Percentiles rank a stretch among this genome's conserved stretches.
Evolutionary conservation across 2,888 invertebrate species (phyloP).

Genomic region (Ptychoptera albimana): DNA sequence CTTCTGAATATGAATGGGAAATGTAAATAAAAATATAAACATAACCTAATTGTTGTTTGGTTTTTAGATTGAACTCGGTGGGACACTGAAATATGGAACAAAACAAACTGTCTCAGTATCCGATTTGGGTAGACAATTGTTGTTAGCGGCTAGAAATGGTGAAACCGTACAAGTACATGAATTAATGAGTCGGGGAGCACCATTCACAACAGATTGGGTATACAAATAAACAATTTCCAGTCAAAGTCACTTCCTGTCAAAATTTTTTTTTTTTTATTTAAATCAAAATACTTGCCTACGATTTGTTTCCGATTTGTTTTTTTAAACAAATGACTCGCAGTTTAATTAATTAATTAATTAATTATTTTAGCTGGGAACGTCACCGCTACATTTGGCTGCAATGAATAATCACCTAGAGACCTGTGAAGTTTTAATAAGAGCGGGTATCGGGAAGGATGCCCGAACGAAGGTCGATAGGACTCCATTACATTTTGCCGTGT

Average conservation of each 20-base stretch:
- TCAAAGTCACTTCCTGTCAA: no score
- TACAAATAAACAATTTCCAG: conserved; percentile 2
- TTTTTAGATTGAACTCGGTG: not conserved
- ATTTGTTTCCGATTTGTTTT: conserved; percentile 1
- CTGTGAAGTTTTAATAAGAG: conserved; percentile 64
- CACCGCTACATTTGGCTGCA: conserved; percentile 75
- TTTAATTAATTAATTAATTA: not conserved
- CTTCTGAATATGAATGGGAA: no score
- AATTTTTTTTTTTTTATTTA: conserved; percentile 1
- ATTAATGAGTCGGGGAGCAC: conserved; percentile 73
- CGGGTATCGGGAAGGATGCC: conserved; percentile 77
- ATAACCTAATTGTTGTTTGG: not conserved
- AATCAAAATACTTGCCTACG: not conserved
- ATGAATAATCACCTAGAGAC: conserved; percentile 65
- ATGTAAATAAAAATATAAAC: no score
- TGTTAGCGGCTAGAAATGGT: conserved; percentile 62
- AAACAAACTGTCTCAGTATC: conserved; percentile 25
- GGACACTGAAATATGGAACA: not conserved
- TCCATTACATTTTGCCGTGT: conserved; percentile 76
- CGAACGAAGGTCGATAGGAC: conserved; percentile 87
- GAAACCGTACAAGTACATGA: conserved; percentile 58
- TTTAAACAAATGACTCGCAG: not conserved
- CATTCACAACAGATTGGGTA: conserved; percentile 89
- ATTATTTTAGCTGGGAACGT: conserved; percentile 59
- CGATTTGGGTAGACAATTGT: conserved; percentile 70